phyloP scores from a whole-genome alignment of 2,888 invertebrate species.

The Zelleria hepariella region DNA sequence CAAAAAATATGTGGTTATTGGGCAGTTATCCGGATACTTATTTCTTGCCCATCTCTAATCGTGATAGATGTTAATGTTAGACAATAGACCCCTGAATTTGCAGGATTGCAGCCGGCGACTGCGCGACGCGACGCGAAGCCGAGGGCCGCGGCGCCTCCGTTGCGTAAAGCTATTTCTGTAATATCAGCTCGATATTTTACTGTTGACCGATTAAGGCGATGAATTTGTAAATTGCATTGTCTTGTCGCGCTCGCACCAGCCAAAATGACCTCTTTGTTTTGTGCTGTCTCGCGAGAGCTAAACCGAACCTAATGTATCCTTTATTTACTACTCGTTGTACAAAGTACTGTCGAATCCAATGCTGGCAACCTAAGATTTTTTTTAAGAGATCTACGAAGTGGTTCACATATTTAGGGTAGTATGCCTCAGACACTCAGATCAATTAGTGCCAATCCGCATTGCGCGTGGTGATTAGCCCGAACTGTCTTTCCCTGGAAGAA shows the following conservation, averaged over 20 bases:
- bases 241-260: background rate
- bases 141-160: constrained; percentile 14
- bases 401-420: too few relatives aligned
- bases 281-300: background rate
- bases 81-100: background rate
- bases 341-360: too few relatives aligned
- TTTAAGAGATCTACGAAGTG: too few relatives aligned
- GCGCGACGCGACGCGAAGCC: background rate
- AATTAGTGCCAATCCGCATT: too few relatives aligned
- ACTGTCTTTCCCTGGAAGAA: too few relatives aligned
- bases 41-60: background rate
- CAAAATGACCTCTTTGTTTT: background rate
- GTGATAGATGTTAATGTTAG: too few relatives aligned
- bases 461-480: too few relatives aligned
- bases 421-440: too few relatives aligned
- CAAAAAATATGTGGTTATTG: too few relatives aligned
- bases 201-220: constrained; percentile 20
- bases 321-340: too few relatives aligned
- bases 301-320: background rate
- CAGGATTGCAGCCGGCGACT: background rate
- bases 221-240: constrained; percentile 4
- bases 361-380: too few relatives aligned
- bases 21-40: too few relatives aligned
- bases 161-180: constrained; percentile 40
- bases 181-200: constrained; percentile 38